Evolutionary conservation across 2,888 invertebrate genomes (phyloP).

Genomic region (Hypomecis punctinalis): DNA sequence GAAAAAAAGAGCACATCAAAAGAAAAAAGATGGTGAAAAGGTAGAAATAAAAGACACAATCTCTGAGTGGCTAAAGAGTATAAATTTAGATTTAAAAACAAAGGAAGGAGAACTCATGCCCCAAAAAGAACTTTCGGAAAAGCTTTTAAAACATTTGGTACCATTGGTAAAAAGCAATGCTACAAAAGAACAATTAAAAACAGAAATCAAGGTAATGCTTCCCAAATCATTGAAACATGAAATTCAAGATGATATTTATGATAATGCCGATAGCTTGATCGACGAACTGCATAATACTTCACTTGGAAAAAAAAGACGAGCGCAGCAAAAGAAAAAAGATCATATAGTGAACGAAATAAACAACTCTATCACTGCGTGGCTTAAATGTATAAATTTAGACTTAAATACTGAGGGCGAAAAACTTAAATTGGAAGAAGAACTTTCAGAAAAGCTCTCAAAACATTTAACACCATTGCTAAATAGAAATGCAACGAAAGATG

Average conservation of each 20-base stretch:
- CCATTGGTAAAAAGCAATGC: background rate
- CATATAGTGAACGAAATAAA: no score
- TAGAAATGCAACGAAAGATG: no score
- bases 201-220: no score
- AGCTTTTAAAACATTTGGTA: background rate
- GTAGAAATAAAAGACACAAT: slow-evolving; percentile 11
- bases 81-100: background rate
- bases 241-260: no score
- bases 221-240: no score
- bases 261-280: no score
- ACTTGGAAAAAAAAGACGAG: no score
- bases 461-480: background rate
- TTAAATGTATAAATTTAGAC: slow-evolving; percentile 10
- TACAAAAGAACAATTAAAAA: no score
- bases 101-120: no score
- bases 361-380: slow-evolving; percentile 6
- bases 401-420: no score
- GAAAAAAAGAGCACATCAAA: background rate
- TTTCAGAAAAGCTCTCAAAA: background rate
- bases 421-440: background rate
- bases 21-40: background rate
- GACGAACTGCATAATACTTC: no score
- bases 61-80: slow-evolving; percentile 20
- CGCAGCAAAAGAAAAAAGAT: no score
- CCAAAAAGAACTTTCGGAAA: background rate